A percentile compares a stretch with the other conserved stretches of the same genome.
These are phyloP conservation scores for Sylvia borin DNA, from an alignment of 2,797 vertebrate genomes.

Conservation along the genomic window DNA sequence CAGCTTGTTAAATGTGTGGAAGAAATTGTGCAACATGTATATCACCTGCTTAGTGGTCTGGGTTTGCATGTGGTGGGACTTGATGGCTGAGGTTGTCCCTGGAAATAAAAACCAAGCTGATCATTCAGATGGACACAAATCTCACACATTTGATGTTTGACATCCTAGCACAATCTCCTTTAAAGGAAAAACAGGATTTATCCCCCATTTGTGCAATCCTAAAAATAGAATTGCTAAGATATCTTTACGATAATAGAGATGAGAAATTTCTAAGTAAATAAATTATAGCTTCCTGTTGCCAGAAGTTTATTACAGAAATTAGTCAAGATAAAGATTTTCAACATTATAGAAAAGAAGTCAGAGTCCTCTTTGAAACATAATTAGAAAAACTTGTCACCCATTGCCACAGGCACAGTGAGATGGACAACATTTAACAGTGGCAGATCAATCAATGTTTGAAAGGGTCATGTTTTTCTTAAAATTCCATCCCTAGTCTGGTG, in stretches of 20 bases:
- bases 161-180: conserved; percentile 33
- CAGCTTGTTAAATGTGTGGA: neutral
- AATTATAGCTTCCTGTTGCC: neutral
- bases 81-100: neutral
- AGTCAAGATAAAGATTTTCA: conserved; percentile 36
- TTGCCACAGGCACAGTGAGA: neutral
- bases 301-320: conserved; percentile 45
- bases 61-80: neutral
- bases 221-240: conserved; percentile 41
- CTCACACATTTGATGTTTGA: neutral
- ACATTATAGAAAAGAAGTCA: neutral
- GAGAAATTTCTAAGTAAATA: conserved; percentile 53
- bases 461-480: neutral
- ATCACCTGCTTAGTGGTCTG: neutral
- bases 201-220: conserved; percentile 7
- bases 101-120: neutral
- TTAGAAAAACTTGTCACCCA: neutral
- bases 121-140: conserved; percentile 3
- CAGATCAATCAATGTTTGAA: neutral
- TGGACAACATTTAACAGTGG: neutral
- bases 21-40: neutral
- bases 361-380: neutral
- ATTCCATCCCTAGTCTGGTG: neutral
- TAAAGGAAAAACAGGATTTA: conserved; percentile 24
- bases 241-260: conserved; percentile 34